Conservation (phyloP, 2,797 vertebrate species). For the Labroides dimidiatus region DNA sequence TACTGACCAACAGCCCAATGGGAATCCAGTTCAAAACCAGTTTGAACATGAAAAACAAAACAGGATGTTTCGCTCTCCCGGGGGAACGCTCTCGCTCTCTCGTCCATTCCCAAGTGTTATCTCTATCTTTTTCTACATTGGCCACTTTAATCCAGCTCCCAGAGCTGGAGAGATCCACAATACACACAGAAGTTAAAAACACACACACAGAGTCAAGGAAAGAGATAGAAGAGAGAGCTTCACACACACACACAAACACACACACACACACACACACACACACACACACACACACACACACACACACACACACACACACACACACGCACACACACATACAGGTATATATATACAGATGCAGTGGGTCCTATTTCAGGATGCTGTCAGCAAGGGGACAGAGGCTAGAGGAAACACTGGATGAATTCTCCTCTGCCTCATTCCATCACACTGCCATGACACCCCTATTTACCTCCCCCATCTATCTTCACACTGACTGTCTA, state of each 20-base stretch:
- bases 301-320: slow-evolving; percentile 40
- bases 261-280: slow-evolving; percentile 39
- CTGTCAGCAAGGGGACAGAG: slow-evolving; percentile 80
- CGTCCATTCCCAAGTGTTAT: slow-evolving; percentile 51
- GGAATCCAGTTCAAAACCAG: slow-evolving; percentile 61
- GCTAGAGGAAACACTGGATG: slow-evolving; percentile 80
- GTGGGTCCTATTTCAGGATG: slow-evolving; percentile 78
- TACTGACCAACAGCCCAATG: slow-evolving; percentile 63
- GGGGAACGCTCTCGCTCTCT: slow-evolving; percentile 27
- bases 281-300: slow-evolving; percentile 5
- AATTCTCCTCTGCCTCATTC: slow-evolving; percentile 82
- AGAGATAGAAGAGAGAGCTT: not conserved
- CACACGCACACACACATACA: slow-evolving; percentile 44
- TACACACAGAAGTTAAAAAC: slow-evolving; percentile 27
- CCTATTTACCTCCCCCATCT: slow-evolving; percentile 83
- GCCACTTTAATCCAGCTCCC: slow-evolving; percentile 61
- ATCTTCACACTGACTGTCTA: slow-evolving; percentile 74
- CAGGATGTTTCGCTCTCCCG: slow-evolving; percentile 59
- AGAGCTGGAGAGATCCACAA: slow-evolving; percentile 57
- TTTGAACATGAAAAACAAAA: slow-evolving; percentile 62
- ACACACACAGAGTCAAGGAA: slow-evolving; percentile 19
- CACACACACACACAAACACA: slow-evolving; percentile 46
- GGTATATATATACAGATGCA: slow-evolving; percentile 70
- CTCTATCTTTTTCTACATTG: slow-evolving; percentile 51
- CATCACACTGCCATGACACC: slow-evolving; percentile 81